Evolutionary conservation across 2,888 invertebrate species (phyloP).

Genomic region (Oscheius myriophilus): DNA sequence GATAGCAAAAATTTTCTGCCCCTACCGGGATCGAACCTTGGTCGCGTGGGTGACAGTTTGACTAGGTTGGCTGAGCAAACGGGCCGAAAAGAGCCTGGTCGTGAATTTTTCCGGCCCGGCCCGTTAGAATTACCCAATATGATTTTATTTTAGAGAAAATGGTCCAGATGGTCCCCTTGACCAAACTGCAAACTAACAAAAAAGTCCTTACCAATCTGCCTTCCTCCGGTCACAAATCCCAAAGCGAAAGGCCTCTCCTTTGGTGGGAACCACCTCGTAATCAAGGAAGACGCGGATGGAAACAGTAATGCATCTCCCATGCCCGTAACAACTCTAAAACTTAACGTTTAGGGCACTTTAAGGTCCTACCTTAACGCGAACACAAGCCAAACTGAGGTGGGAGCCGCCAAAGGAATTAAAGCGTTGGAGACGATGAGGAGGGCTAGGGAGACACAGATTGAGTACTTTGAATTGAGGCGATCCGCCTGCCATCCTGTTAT

Average conservation of each 20-base stretch:
- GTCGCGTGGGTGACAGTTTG: too few relatives aligned
- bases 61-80: too few relatives aligned
- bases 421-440: slow-evolving; percentile 63
- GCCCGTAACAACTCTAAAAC: slow-evolving; percentile 60
- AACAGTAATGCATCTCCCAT: slow-evolving; percentile 63
- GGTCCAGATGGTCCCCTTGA: too few relatives aligned
- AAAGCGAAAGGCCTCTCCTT: slow-evolving; percentile 68
- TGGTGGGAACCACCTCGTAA: slow-evolving; percentile 68
- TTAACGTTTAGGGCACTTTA: not conserved
- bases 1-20: too few relatives aligned
- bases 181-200: too few relatives aligned
- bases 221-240: slow-evolving; percentile 67
- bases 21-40: too few relatives aligned
- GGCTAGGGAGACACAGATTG: slow-evolving; percentile 56
- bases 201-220: slow-evolving; percentile 62
- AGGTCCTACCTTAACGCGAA: slow-evolving; percentile 46
- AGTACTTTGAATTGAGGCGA: slow-evolving; percentile 66
- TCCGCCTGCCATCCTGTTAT: slow-evolving; percentile 65
- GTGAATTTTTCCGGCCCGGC: not conserved
- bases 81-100: not conserved
- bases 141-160: too few relatives aligned
- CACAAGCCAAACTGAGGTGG: slow-evolving; percentile 57
- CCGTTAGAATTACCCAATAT: not conserved
- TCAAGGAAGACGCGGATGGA: slow-evolving; percentile 63
- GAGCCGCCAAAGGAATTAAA: slow-evolving; percentile 59